These are phyloP conservation scores for Leguminivora glycinivorella DNA, from an alignment of 1,140 invertebrate genomes.

Conservation along the genomic window DNA sequence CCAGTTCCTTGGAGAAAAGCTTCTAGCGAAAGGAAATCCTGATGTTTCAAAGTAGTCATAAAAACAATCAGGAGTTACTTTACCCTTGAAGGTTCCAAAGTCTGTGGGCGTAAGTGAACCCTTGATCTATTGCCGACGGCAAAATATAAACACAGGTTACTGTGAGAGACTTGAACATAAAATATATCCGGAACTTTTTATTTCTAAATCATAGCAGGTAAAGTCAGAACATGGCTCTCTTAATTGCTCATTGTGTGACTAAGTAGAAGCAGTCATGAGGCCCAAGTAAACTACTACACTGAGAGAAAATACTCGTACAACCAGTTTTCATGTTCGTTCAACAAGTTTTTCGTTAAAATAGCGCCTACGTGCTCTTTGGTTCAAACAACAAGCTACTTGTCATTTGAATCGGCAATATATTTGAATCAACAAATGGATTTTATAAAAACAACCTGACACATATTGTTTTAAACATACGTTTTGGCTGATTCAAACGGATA, in stretches of 20 bases:
- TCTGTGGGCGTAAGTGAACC: not conserved
- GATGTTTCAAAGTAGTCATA: conserved; percentile 11
- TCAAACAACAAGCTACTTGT: too few relatives aligned
- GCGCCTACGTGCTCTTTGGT: too few relatives aligned
- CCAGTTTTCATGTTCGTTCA: too few relatives aligned
- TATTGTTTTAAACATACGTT: too few relatives aligned
- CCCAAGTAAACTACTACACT: not conserved
- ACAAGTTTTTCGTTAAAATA: too few relatives aligned
- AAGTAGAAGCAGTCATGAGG: not conserved
- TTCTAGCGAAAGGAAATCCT: conserved; percentile 1
- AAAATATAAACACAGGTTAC: not conserved
- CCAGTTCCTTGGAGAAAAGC: conserved; percentile 3
- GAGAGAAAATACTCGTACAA: too few relatives aligned
- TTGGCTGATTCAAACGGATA: too few relatives aligned
- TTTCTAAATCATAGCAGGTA: not conserved
- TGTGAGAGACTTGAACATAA: not conserved
- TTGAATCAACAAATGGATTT: too few relatives aligned
- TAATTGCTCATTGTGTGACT: conserved; percentile 14
- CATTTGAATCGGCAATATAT: too few relatives aligned
- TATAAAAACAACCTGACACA: too few relatives aligned
- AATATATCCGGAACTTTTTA: not conserved
- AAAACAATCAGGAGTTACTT: not conserved
- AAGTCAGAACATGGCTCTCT: not conserved
- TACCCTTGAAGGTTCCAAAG: not conserved
- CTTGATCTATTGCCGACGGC: not conserved